phyloP scores from a whole-genome alignment of 23 tunicate genomes.

The Trididemnum clinides region DNA sequence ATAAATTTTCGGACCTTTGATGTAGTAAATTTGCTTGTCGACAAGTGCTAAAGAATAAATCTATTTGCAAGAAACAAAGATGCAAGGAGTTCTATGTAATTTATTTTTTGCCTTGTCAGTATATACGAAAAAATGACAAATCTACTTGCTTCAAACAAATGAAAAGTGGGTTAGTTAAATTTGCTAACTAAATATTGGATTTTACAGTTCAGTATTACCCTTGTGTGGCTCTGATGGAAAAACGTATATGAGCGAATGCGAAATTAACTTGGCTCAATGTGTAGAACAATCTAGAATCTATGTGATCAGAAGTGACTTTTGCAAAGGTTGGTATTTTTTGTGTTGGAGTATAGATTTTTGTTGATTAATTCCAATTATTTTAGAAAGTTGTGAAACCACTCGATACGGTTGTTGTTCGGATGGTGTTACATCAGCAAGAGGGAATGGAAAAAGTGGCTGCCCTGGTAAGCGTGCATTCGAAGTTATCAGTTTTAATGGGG shows the following conservation, averaged over 20 bases:
- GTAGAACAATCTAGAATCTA: slow-evolving; percentile 26
- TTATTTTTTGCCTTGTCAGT: too few species aligned
- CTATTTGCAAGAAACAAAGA: too few species aligned
- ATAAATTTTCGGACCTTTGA: too few species aligned
- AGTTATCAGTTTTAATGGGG: too few species aligned
- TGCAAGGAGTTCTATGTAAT: too few species aligned
- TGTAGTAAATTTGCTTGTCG: too few species aligned
- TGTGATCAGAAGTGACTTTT: slow-evolving; percentile 13
- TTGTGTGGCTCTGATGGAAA: slow-evolving; percentile 77
- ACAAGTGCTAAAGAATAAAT: too few species aligned
- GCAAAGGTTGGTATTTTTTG: slow-evolving; percentile 33
- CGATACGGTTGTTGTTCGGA: slow-evolving; percentile 71
- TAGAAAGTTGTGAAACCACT: slow-evolving; percentile 23
- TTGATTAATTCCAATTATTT: not conserved
- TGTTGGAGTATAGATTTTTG: not conserved
- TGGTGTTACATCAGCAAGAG: slow-evolving; percentile 56
- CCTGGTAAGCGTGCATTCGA: slow-evolving; percentile 45
- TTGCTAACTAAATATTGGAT: too few species aligned
- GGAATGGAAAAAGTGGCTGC: slow-evolving; percentile 51
- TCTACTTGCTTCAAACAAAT: too few species aligned
- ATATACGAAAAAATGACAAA: too few species aligned
- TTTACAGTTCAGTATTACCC: not conserved
- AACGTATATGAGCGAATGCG: slow-evolving; percentile 62
- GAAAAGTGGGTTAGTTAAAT: too few species aligned
- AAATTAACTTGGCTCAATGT: slow-evolving; percentile 47